Evolutionary conservation across 2,888 invertebrate species (phyloP), one percentile per base, ranked within the genome.

Genomic region (Nemotelus nigrinus): DNA sequence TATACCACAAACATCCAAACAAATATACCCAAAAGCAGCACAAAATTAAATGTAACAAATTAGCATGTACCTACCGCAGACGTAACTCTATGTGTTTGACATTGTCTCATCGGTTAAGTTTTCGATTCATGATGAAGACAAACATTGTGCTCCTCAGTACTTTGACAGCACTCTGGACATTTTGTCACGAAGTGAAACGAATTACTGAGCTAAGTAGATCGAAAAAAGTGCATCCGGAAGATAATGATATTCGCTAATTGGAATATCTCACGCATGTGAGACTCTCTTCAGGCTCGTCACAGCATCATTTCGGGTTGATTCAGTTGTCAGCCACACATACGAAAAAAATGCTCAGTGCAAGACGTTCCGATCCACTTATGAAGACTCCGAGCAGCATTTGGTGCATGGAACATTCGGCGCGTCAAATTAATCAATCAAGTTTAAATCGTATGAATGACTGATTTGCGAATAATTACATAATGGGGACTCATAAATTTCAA

Each of bases 161-260:
- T 25, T 25, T 25, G 25, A 25, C 25, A 25, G 25, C 25, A 25
- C 25, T 25, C 25, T 25, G 25, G 25, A 25, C 25, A 25, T 25
- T 25, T 25, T 25, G 63, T 63, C 63, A 63, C 39, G 63, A 63
- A 63, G 2, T 25, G 43, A 63, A 63, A 63, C 7, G 41, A 39
- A 63, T 25, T 70, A 55, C 53, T 55, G 44, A 57, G 60, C 48
- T n/a, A n/a, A 45, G 44, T 44, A 55, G 48, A 70, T 43, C 55
- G 70, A 70, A 70, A 70, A 57, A 74, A 74, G 48, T 74, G 57
- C 78, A 78, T 78, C 78, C 78, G 78, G 78, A 44, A 41, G 65
- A 76, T 78, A 78, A 78, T 76, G 76, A 72, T 58, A 60, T 77
- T 78, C 53, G 60, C 78, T 78, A 78, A 78, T 78, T 78, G 72